Evolutionary conservation across 35 echinoderm and acorn worm genomes (phyloP).

Genomic region (Apostichopus californicus): DNA sequence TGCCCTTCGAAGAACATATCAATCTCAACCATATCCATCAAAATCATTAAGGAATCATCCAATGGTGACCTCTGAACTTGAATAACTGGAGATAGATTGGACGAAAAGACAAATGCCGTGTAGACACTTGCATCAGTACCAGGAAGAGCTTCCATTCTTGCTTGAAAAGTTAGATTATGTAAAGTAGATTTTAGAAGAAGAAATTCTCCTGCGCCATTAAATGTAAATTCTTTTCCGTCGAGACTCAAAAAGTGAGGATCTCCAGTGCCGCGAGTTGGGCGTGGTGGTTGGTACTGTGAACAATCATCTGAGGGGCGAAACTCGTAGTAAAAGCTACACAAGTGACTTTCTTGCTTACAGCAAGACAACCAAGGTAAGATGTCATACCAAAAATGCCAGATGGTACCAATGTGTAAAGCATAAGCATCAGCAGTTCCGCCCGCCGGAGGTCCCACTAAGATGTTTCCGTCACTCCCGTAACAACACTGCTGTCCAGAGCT

Average conservation of each 20-base stretch:
- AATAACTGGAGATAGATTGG: constrained; percentile 15
- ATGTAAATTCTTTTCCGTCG: constrained; percentile 66
- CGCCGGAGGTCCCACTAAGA: constrained; percentile 16
- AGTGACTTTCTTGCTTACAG: neutral
- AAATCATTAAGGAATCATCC: constrained; percentile 1
- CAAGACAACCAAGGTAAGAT: constrained; percentile 43
- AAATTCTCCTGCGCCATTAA: constrained; percentile 80
- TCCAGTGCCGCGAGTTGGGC: constrained; percentile 50
- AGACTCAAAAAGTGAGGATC: constrained; percentile 74
- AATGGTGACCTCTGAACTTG: constrained; percentile 56
- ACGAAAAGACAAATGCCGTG: constrained; percentile 62
- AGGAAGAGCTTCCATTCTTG: constrained; percentile 56
- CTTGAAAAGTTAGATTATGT: constrained; percentile 61
- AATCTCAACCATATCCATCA: neutral
- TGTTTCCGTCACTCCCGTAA: constrained; percentile 21
- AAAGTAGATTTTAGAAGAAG: constrained; percentile 39
- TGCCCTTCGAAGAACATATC: neutral
- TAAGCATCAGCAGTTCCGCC: constrained; percentile 52
- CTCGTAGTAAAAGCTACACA: constrained; percentile 59
- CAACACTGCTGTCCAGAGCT: constrained; percentile 53
- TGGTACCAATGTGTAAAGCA: neutral
- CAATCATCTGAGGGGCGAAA: constrained; percentile 65
- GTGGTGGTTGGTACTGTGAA: constrained; percentile 51
- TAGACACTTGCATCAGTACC: constrained; percentile 52
- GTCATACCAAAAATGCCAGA: constrained; percentile 27